Evolutionary conservation across 2,113 vertebrate genomes (phyloP).

Genomic region (Daphoenositta chrysoptera): DNA sequence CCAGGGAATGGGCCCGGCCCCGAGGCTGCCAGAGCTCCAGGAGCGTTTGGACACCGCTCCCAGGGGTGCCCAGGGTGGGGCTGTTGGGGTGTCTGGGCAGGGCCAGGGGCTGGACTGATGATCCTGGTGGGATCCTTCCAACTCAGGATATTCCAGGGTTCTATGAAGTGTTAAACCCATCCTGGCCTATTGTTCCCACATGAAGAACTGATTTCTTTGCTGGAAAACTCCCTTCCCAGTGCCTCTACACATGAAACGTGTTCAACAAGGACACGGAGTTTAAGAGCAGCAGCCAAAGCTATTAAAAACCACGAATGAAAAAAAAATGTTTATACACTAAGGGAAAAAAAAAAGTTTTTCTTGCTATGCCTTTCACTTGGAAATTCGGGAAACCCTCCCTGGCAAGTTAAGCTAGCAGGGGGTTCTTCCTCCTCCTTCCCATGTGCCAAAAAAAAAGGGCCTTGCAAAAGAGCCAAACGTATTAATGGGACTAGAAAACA

Average conservation of each 20-base stretch:
- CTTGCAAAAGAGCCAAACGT: not conserved
- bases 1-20: not conserved
- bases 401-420: constrained; percentile 16
- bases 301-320: not conserved
- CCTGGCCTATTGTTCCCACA: not conserved
- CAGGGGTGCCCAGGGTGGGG: not conserved
- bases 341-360: not conserved
- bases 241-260: not conserved
- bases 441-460: not conserved
- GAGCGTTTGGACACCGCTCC: not conserved
- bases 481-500: not conserved
- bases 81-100: not conserved
- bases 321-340: not conserved
- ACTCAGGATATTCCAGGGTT: not conserved
- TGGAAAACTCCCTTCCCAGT: not conserved
- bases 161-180: not conserved
- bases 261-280: not conserved
- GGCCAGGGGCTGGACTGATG: rapidly evolving
- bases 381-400: constrained; percentile 48
- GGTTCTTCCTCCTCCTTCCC: not conserved
- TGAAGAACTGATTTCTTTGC: not conserved
- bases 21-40: not conserved
- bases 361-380: constrained; percentile 14
- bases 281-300: constrained; percentile 30
- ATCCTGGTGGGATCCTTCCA: rapidly evolving